Evolutionary conservation across 2,888 invertebrate genomes (phyloP).

Genomic region (Philereme vetulata): DNA sequence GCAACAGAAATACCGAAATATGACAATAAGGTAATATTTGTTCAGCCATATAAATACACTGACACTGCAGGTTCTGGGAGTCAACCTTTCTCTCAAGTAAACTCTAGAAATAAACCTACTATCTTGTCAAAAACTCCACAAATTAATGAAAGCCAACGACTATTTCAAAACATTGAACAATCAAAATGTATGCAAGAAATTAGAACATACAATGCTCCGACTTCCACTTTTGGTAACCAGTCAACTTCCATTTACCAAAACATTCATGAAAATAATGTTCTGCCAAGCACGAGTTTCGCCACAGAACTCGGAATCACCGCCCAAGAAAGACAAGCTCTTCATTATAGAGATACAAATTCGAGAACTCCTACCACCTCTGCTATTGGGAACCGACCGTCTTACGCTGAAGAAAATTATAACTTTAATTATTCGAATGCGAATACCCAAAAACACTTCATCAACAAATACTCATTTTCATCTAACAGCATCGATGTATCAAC

Average conservation of each 20-base stretch:
- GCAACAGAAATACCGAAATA: neutral
- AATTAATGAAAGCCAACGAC: neutral
- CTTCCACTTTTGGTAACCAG: neutral
- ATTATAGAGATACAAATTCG: neutral
- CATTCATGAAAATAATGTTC: neutral
- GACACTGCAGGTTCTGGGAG: neutral
- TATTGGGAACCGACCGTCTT: neutral
- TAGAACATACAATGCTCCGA: neutral
- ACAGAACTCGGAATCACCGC: neutral
- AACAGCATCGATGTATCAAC: conserved; percentile 56
- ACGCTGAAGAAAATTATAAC: neutral
- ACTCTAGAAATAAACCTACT: neutral
- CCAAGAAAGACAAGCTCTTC: neutral
- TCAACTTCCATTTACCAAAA: neutral
- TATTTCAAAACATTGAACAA: conserved; percentile 1
- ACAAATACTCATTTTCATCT: conserved; percentile 52
- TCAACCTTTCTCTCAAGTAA: neutral
- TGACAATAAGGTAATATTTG: conserved; percentile 3
- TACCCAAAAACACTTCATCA: conserved; percentile 37
- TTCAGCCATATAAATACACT: conserved; percentile 14
- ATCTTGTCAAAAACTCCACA: neutral
- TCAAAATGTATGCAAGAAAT: neutral
- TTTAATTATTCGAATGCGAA: neutral
- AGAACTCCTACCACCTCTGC: neutral
- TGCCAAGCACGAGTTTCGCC: neutral